Percentiles rank a stretch among this genome's conserved stretches.
Conservation (phyloP, 1,140 invertebrate species). For the Cardiocondyla obscurior region DNA sequence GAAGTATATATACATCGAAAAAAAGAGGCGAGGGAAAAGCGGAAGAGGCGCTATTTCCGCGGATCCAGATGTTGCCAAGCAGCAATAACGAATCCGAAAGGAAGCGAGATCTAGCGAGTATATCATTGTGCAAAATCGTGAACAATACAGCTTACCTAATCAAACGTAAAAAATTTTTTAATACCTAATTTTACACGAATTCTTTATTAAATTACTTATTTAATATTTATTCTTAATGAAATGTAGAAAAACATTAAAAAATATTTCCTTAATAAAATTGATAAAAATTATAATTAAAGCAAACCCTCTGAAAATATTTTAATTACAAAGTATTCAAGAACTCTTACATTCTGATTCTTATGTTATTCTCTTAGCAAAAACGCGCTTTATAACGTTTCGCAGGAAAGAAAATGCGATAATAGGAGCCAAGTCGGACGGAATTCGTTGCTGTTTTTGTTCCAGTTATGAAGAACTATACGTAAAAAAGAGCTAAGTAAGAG, state of each 20-base stretch:
- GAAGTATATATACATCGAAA: slow-evolving; percentile 23
- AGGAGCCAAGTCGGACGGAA: not conserved
- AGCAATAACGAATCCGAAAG: slow-evolving; percentile 41
- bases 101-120: not conserved
- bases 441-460: slow-evolving; percentile 19
- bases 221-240: not conserved
- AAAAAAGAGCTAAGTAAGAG: slow-evolving; percentile 26
- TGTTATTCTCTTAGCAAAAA: not conserved
- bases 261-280: not conserved
- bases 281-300: not conserved
- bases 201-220: not conserved
- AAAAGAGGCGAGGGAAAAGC: slow-evolving; percentile 21
- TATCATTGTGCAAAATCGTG: slow-evolving; percentile 17
- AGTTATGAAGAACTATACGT: slow-evolving; percentile 6
- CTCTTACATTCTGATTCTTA: not conserved
- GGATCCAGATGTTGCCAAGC: slow-evolving; percentile 58
- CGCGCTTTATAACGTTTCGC: not conserved
- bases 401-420: slow-evolving; percentile 15
- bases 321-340: not conserved
- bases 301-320: not conserved
- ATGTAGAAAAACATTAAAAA: not conserved
- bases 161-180: not conserved
- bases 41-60: slow-evolving; percentile 60
- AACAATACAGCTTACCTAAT: not conserved
- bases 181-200: not conserved